Evolutionary conservation across 2,113 vertebrate species (phyloP), one percentile per base, ranked within the genome.

Genomic region (Chaetorhynchus papuensis): DNA sequence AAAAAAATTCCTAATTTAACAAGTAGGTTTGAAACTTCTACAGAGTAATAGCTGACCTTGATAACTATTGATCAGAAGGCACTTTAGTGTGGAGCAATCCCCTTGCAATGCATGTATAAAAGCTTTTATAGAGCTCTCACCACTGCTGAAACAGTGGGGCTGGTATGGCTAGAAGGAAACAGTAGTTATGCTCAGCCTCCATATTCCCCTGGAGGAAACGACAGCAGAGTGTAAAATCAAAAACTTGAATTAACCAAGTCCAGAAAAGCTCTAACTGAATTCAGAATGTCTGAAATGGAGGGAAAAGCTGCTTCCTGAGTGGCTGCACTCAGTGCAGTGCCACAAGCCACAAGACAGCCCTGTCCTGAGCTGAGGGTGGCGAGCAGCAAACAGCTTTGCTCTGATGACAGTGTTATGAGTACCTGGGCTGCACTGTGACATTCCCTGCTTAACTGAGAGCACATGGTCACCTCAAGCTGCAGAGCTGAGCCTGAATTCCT

Each of bases 351-450:
- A n/a, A 17, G 24, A 1, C 7, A 66, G 42, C 16, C 28, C 59
- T 6, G 2, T 37, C 30, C 42, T 28, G 42, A 83, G 79, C 56
- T 31, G 68, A 57, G 53, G 6, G 11, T 19, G n/a, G 37, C 4
- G 19, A 60, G 33, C 61, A 85, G 41, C 24, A 30, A n/a, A 37
- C 8, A 13, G 37, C 11, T 66, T 68, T 85, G 53, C 41, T 66
- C 45, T 59, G 22, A 52, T 47, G n/a, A 33, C 49, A 35, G 37
- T 0, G 0, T 31, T 12, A 3, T 8, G 1, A 45, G 47, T 33
- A 47, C 60, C 69, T 33, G 39, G 21, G 35, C 22, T 88, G 54
- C 35, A 28, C 5, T 0, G 0, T 28, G 47, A 72, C 49, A 24
- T 61, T 24, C 20, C 9, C 30, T 1, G 1, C 39, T 45, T 20